Conservation (phyloP, 1,140 invertebrate species). For the Aradophagus sp. region DNA sequence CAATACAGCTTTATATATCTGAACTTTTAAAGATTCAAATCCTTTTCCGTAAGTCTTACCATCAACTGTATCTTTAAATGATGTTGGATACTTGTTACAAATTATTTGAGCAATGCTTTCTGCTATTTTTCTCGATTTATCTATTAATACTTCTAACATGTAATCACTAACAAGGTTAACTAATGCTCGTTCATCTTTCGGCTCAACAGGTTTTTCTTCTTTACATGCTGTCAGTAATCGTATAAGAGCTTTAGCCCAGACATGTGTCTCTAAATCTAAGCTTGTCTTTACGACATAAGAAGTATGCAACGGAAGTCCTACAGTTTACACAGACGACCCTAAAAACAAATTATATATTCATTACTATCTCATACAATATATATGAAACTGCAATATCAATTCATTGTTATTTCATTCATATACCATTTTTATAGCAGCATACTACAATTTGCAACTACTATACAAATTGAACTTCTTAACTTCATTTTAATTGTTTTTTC, state of each 20-base stretch:
- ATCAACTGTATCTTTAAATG: constrained; percentile 14
- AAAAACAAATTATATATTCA: too few relatives aligned
- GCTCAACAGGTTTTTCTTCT: constrained; percentile 1
- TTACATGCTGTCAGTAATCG: constrained; percentile 3
- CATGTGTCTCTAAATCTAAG: constrained; percentile 4
- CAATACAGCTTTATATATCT: constrained; percentile 25
- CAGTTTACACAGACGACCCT: too few relatives aligned
- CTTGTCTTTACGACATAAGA: too few relatives aligned
- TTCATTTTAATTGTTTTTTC: too few relatives aligned
- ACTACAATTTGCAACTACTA: too few relatives aligned
- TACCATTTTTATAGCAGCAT: too few relatives aligned
- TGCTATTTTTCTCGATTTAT: constrained; percentile 10
- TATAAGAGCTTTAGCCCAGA: constrained; percentile 5
- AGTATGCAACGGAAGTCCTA: too few relatives aligned
- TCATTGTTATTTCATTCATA: too few relatives aligned
- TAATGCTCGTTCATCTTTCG: constrained; percentile 8
- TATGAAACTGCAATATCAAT: too few relatives aligned
- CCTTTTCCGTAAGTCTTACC: constrained; percentile 16
- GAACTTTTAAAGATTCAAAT: constrained; percentile 6
- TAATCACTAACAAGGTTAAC: background rate
- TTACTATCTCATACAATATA: too few relatives aligned
- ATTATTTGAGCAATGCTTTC: background rate
- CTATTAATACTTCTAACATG: constrained; percentile 13
- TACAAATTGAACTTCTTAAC: too few relatives aligned
- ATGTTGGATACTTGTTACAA: constrained; percentile 15